Evolutionary conservation across 2,113 vertebrate genomes (phyloP), one percentile per base, ranked within the genome.

Genomic region (Acrocephalus arundinaceus): DNA sequence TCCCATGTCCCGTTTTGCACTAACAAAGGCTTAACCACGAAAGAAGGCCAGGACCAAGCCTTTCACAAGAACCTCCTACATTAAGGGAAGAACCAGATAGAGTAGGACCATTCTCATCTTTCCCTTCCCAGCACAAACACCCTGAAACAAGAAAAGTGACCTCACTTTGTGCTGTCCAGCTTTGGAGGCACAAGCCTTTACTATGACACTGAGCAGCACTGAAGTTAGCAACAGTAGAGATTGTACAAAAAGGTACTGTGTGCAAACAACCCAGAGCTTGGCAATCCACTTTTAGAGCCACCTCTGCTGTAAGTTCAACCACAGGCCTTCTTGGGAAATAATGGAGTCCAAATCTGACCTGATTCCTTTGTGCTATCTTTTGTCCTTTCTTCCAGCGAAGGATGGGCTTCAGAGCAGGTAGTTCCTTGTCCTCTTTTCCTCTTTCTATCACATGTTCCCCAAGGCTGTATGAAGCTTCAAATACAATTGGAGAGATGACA

Each of bases 311-410:
- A 48, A 67, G 57, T 24, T 66, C 11, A 72, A 41, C 6, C 71
- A 55, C 30, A 65, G 35, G 15, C 14, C n/a, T 72, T 58, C 52
- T 16, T 75, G 9, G 7, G 59, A 85, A 87, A 57, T 30, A 72
- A 72, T 4, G 11, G 2, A 52, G 15, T 67, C 19, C 41, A 58
- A 77, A 59, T 28, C 96, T 97, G 91, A 99, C 99, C 99, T 99
- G 99, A 92, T 99, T 99, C 95, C 97, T 98, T 46, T 98, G 98
- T 13, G 99, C 98, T 24, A 99, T 99, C 97, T 98, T 99, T 20
- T 98, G 97, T 91, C 99, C 99, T 96, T 99, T 99, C 80, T 98
- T 99, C 99, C 99, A 99, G 81, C 99, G 98, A 31, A 99, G 98
- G 93, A 99, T 95, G 0, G 99, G 99, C 7, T 97, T 98, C 79